phyloP scores from a whole-genome alignment of 2,113 vertebrate species.

The Podocnemis expansa region DNA sequence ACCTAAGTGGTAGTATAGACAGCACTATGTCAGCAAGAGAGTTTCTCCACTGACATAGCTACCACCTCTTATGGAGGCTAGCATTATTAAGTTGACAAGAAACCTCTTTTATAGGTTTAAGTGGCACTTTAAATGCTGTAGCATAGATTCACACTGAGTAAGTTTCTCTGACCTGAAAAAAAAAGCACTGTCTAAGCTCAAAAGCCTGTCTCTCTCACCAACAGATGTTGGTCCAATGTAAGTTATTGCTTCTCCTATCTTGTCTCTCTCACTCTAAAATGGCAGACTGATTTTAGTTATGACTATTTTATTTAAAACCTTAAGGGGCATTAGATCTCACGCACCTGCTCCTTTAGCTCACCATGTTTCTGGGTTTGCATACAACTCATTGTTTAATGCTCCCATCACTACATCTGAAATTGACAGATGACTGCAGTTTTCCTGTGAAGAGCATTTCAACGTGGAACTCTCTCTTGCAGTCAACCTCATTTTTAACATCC shows the following conservation, averaged over 20 bases:
- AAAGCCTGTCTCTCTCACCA: no score
- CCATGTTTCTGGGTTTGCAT: background rate
- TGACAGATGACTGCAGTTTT: rapidly evolving
- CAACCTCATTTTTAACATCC: background rate
- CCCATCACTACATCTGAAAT: background rate
- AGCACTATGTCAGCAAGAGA: background rate
- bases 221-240: no score
- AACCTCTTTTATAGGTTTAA: no score
- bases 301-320: background rate
- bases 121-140: no score
- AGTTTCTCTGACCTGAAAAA: no score
- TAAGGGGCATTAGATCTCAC: background rate
- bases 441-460: background rate
- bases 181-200: no score
- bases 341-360: background rate
- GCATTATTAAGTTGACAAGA: background rate
- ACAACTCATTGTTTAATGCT: background rate
- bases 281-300: background rate
- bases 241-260: no score
- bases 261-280: background rate
- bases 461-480: background rate
- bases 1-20: background rate
- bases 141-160: no score
- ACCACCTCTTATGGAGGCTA: background rate
- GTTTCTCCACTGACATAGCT: background rate